Conservation (phyloP, 2,113 vertebrate genomes). For the Cygnus buccinator region DNA sequence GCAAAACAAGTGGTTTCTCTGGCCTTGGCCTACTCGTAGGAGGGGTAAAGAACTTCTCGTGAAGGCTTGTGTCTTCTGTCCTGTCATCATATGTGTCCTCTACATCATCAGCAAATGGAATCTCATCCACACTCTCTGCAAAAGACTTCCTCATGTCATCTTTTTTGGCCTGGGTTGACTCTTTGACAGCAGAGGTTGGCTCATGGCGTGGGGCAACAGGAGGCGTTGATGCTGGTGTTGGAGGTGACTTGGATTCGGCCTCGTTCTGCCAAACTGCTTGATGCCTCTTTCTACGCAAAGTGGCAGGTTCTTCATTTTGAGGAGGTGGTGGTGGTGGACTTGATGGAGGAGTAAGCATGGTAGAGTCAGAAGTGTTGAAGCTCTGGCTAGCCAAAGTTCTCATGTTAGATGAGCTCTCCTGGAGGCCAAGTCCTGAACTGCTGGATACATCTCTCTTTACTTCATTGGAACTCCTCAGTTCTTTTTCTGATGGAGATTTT, state of each 20-base stretch:
- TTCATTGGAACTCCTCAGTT: constrained; percentile 75
- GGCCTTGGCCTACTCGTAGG: constrained; percentile 81
- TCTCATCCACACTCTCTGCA: constrained; percentile 94
- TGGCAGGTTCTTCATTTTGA: constrained; percentile 89
- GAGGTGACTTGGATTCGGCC: constrained; percentile 42
- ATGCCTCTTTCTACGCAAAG: constrained; percentile 79
- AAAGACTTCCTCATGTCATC: constrained; percentile 88
- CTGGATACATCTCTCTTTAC: constrained; percentile 86
- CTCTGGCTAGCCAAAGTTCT: constrained; percentile 86
- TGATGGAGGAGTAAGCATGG: constrained; percentile 95
- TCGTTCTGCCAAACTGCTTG: constrained; percentile 81
- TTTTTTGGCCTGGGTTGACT: constrained; percentile 71
- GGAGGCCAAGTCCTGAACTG: constrained; percentile 91
- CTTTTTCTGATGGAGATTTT: constrained; percentile 79
- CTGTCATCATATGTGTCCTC: constrained; percentile 91
- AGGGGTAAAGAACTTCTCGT: constrained; percentile 87
- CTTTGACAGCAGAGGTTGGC: constrained; percentile 39
- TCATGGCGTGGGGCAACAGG: constrained; percentile 1
- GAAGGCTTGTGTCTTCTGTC: constrained; percentile 83
- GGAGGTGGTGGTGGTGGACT: constrained; percentile 94
- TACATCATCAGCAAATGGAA: constrained; percentile 95
- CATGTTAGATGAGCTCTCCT: constrained; percentile 87
- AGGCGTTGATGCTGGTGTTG: constrained; percentile 38
- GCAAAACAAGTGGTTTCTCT: constrained; percentile 73
- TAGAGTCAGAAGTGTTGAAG: constrained; percentile 91